Evolutionary conservation across 2,113 vertebrate species (phyloP).

Genomic region (Nothocercus nigrocapillus): DNA sequence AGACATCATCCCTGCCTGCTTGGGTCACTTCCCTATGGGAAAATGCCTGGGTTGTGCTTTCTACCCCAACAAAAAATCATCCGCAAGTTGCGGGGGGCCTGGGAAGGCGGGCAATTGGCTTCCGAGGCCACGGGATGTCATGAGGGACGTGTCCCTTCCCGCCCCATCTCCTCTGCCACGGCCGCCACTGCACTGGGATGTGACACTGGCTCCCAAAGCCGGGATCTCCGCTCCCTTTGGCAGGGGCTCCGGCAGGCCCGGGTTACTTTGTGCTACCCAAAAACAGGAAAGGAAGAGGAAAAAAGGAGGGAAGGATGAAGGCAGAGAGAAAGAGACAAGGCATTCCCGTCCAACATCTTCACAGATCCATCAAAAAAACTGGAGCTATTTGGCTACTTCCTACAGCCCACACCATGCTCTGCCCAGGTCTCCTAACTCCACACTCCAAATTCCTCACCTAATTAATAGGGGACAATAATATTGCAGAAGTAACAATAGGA

Average conservation of each 20-base stretch:
- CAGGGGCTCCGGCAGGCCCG: too few relatives aligned
- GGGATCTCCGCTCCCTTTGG: too few relatives aligned
- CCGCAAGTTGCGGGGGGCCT: conserved; percentile 41
- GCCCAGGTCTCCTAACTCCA: background rate
- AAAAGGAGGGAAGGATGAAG: too few relatives aligned
- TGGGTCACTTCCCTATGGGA: conserved; percentile 23
- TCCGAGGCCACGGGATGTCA: conserved; percentile 10
- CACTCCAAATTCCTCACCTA: background rate
- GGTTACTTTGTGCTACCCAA: too few relatives aligned
- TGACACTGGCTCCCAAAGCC: too few relatives aligned
- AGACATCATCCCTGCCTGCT: background rate
- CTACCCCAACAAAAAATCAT: conserved; percentile 66
- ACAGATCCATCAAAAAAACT: background rate
- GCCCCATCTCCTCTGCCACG: background rate
- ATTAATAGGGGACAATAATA: background rate
- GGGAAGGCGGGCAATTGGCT: background rate
- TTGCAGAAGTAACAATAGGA: background rate
- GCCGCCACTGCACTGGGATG: background rate
- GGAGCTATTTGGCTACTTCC: background rate
- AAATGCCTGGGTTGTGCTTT: conserved; percentile 11
- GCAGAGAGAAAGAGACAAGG: too few relatives aligned
- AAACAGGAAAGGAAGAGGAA: too few relatives aligned
- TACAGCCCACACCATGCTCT: background rate
- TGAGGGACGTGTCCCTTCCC: conserved; percentile 29
- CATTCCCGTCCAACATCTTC: background rate